Evolutionary conservation across 2,797 vertebrate species (phyloP).

Genomic region (Cheirogaleus major): DNA sequence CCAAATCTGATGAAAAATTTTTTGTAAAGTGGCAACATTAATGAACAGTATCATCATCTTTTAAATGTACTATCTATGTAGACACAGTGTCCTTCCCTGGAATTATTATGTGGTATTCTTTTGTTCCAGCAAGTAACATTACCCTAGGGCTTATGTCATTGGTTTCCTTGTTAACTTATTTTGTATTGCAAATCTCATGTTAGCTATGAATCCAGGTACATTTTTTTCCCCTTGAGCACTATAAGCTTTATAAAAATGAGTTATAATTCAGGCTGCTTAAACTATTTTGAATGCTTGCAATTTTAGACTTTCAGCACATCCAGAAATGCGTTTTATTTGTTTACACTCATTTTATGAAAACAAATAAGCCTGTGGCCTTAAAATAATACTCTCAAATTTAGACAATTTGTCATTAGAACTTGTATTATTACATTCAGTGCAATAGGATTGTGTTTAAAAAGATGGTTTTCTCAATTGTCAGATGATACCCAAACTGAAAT

Average conservation of each 20-base stretch:
- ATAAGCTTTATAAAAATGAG: background rate
- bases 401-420: background rate
- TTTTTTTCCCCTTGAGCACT: background rate
- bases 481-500: background rate
- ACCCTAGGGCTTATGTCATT: background rate
- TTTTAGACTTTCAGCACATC: conserved; percentile 42
- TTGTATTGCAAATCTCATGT: conserved; percentile 57
- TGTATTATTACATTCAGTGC: background rate
- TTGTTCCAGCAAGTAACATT: background rate
- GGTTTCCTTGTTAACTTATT: conserved; percentile 57
- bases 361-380: background rate
- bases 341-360: conserved; percentile 16
- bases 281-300: conserved; percentile 13
- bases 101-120: conserved; percentile 12
- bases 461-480: background rate
- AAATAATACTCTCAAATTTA: conserved; percentile 28
- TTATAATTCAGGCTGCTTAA: conserved; percentile 28
- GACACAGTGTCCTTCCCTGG: background rate
- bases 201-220: background rate
- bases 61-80: background rate
- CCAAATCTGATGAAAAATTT: background rate
- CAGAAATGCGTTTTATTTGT: conserved; percentile 36
- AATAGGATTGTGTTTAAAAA: background rate
- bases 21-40: background rate
- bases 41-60: background rate